Base-by-base conservation (phyloP, 2,888 invertebrate genomes). In the Brachycybe producta region DNA sequence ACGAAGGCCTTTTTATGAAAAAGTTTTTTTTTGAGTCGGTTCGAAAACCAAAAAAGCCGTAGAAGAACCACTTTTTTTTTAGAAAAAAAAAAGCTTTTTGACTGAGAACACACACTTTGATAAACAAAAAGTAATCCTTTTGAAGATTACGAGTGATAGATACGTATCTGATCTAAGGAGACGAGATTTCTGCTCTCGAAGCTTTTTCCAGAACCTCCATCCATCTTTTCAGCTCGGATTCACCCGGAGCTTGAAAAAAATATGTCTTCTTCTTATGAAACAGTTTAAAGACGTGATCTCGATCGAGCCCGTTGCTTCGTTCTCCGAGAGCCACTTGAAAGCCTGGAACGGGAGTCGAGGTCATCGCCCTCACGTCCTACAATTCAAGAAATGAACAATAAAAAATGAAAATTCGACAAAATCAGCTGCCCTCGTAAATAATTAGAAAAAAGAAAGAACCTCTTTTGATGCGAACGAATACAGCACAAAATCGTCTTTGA, bases 271-370 rank as follows among this genome's bases (percentile, higher is more conserved):
- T 66, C 41, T 69, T 64, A 58, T 71, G 71, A 57, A 67, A 67
- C 55, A 72, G 67, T 56, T 73, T 70, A 44, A 72, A 68, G 17
- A 69, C 63, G 52, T 67, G 40, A 21, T 59, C 60, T 40, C 59
- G 62, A n/a, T 67, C 65, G 1, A 54, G 55, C 11, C 44, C 52
- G 24, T 61, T 60, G 5, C 55, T 44, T 7, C 61, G 61, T 2
- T 58, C 57, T 3, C 59, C 67, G 51, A 67, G 65, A 23, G 67
- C 66, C 5, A 75, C 70, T 8, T 66, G 62, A 57, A 73, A 74
- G 27, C 76, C 76, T 5, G 76, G 76, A 61, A 77, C 66, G 1
- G 76, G 75, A n/a, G 75, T 71, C 0, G 75, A 74, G 0, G 73
- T 73, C 59, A 75, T 62, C 7, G 77, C 75, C 61, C 67, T 63